Conservation (phyloP, 2,797 vertebrate species). For the Acipenser transmontanus region DNA sequence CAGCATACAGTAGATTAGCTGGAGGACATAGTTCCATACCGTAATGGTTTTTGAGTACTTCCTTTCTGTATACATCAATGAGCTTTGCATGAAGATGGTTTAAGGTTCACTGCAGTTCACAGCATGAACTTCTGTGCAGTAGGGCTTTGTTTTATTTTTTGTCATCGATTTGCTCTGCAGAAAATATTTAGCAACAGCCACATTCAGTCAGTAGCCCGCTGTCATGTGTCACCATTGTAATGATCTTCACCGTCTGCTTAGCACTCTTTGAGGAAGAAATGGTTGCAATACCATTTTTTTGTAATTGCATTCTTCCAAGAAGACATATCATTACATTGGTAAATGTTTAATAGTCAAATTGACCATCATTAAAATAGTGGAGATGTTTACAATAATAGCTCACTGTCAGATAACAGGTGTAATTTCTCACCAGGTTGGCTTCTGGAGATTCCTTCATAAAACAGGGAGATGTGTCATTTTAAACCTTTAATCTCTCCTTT, state of each 20-base stretch:
- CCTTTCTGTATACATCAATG: not conserved
- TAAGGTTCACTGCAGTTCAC: constrained; percentile 6
- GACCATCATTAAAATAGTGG: constrained; percentile 13
- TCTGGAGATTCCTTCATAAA: too few species aligned
- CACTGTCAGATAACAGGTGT: constrained; percentile 6
- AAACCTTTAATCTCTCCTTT: too few species aligned
- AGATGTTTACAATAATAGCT: constrained; percentile 10
- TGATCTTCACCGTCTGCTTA: constrained; percentile 23
- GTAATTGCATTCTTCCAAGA: constrained; percentile 3
- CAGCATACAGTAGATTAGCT: too few species aligned
- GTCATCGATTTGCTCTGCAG: constrained; percentile 24
- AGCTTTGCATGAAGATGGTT: constrained; percentile 16
- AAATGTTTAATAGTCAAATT: constrained; percentile 2
- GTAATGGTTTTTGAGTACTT: constrained; percentile 15
- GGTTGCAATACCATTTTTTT: constrained; percentile 7
- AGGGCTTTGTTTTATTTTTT: constrained; percentile 13
- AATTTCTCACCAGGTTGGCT: not conserved
- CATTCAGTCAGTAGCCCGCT: constrained; percentile 17
- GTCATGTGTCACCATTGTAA: constrained; percentile 34
- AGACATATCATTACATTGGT: not conserved
- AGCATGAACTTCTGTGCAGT: not conserved
- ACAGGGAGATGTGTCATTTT: too few species aligned
- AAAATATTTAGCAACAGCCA: constrained; percentile 15
- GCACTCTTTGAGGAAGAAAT: not conserved
- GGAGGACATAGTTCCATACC: too few species aligned